Conservation (phyloP, 2,113 vertebrate genomes). For the Gobiocypris rarus region DNA sequence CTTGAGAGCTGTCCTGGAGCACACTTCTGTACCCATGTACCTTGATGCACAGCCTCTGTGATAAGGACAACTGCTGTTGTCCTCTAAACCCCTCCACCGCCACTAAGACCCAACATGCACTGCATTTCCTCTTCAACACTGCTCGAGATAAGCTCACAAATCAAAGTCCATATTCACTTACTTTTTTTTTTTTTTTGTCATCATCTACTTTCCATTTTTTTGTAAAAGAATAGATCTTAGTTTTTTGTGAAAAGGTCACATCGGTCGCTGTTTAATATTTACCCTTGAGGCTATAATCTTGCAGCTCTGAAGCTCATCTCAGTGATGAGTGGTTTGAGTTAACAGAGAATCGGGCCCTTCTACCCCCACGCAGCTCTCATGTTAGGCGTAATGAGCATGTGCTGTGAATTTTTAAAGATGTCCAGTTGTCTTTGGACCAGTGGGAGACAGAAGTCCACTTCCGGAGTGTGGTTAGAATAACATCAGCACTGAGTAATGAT, state of each 20-base stretch:
- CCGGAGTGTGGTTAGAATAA: conserved; percentile 64
- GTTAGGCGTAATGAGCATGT: conserved; percentile 48
- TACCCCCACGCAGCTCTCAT: conserved; percentile 8
- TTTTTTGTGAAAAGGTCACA: conserved; percentile 33
- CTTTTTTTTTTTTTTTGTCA: neutral
- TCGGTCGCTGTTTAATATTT: conserved; percentile 35
- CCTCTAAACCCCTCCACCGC: neutral
- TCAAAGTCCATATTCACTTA: neutral
- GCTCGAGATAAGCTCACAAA: neutral
- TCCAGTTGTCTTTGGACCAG: conserved; percentile 50
- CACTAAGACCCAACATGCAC: neutral
- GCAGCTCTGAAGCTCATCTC: neutral
- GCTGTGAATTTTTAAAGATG: conserved; percentile 53
- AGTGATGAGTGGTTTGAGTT: conserved; percentile 1
- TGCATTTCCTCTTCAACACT: neutral
- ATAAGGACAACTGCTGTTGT: conserved; percentile 9
- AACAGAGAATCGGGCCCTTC: conserved; percentile 9
- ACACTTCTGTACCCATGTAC: neutral
- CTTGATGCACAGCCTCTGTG: neutral
- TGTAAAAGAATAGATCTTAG: neutral
- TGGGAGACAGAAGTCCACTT: conserved; percentile 33
- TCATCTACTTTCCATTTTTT: neutral
- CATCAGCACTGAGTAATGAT: conserved; percentile 62
- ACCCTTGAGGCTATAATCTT: conserved; percentile 39
- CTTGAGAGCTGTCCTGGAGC: neutral